These are phyloP conservation scores for Dendrophyllia cribrosa DNA, from an alignment of 64 coral and sea anemone species.

Conservation along the genomic window DNA sequence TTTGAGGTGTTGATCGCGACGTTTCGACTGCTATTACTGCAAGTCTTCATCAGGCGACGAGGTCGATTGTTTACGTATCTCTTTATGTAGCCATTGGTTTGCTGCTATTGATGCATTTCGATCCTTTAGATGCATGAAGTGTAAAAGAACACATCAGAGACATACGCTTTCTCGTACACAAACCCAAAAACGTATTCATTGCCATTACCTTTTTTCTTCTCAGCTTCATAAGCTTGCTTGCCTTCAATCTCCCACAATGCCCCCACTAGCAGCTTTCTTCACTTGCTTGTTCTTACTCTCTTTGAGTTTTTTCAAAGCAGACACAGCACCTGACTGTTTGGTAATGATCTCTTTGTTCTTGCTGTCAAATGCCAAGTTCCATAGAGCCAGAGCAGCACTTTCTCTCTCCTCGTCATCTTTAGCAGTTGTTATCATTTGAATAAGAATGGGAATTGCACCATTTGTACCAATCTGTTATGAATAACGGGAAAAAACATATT, in stretches of 20 bases:
- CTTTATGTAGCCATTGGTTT: too few species aligned
- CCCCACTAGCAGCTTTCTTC: constrained; percentile 65
- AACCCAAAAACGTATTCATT: too few species aligned
- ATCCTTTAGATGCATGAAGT: too few species aligned
- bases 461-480: background rate
- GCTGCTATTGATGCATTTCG: too few species aligned
- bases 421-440: constrained; percentile 37
- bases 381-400: constrained; percentile 11
- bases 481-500: too few species aligned
- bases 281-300: constrained; percentile 20
- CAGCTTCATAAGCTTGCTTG: background rate
- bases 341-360: constrained; percentile 40
- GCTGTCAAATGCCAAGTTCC: constrained; percentile 69
- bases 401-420: constrained; percentile 36
- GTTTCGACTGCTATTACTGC: too few species aligned
- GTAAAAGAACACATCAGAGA: too few species aligned
- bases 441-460: constrained; percentile 48
- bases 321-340: background rate
- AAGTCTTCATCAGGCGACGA: too few species aligned
- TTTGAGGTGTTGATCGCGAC: too few species aligned
- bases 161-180: too few species aligned
- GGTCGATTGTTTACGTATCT: too few species aligned
- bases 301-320: background rate
- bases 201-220: too few species aligned
- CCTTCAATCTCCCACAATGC: constrained; percentile 77